phyloP scores from a whole-genome alignment of 2,113 vertebrate genomes.

The Galbula dea region DNA sequence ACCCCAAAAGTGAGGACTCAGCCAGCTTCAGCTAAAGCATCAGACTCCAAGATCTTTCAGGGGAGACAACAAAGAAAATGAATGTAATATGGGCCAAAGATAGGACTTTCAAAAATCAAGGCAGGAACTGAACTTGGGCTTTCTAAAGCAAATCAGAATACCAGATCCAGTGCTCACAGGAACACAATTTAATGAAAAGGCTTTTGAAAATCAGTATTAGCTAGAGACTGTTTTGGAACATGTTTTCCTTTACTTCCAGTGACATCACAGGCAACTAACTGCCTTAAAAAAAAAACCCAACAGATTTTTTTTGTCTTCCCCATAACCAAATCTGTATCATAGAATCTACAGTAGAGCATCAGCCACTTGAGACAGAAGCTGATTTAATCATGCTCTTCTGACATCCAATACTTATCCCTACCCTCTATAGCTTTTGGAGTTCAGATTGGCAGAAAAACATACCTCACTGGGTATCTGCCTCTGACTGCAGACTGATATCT shows the following conservation, averaged over 20 bases:
- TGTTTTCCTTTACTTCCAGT: neutral
- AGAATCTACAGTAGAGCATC: neutral
- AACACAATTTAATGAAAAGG: neutral
- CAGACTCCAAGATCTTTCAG: neutral
- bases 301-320: neutral
- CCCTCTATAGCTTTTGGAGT: neutral
- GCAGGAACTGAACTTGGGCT: neutral
- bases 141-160: conserved; percentile 5
- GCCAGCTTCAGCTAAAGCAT: neutral
- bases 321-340: neutral
- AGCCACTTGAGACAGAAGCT: neutral
- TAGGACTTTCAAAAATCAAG: neutral
- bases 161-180: neutral
- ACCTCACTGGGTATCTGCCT: neutral
- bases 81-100: neutral
- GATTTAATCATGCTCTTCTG: neutral
- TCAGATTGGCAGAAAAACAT: neutral
- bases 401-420: neutral
- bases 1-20: neutral
- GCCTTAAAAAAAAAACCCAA: neutral
- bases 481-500: neutral
- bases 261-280: conserved; percentile 16
- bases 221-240: neutral
- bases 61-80: neutral
- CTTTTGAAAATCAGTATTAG: neutral